Conservation (phyloP, 2,888 invertebrate genomes). For the Calephelis perditalis region DNA sequence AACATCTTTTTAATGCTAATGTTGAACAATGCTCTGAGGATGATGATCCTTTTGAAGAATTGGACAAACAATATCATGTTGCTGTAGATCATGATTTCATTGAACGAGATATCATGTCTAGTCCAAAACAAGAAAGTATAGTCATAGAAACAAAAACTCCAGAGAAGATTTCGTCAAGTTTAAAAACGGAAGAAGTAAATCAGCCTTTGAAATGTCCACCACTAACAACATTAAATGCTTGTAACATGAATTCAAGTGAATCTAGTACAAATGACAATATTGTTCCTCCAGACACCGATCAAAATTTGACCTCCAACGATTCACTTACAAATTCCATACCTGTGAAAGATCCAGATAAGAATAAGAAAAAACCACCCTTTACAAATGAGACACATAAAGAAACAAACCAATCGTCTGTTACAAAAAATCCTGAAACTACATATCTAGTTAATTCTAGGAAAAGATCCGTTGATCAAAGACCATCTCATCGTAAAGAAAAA, state of each 20-base stretch:
- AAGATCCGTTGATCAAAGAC: constrained; percentile 59
- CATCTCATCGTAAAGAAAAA: constrained; percentile 69
- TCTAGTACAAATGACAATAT: background rate
- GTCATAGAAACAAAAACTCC: constrained; percentile 16
- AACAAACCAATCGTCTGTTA: constrained; percentile 30
- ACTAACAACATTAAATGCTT: background rate
- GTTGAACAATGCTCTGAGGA: constrained; percentile 50
- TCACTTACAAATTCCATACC: constrained; percentile 27
- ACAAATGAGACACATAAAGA: constrained; percentile 15
- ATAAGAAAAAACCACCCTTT: constrained; percentile 35
- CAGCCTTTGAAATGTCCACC: background rate
- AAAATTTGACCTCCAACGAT: constrained; percentile 1
- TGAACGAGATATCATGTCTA: constrained; percentile 44
- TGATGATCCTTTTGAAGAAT: constrained; percentile 65
- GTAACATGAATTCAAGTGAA: background rate
- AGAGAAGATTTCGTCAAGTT: constrained; percentile 15
- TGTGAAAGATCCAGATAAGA: constrained; percentile 32
- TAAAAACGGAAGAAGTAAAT: background rate
- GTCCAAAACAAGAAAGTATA: constrained; percentile 27
- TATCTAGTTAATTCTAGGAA: constrained; percentile 44
- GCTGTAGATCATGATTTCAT: constrained; percentile 66
- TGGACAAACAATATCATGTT: constrained; percentile 70
- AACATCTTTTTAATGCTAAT: constrained; percentile 51
- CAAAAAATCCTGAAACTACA: constrained; percentile 12
- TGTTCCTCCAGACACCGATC: background rate